Base-by-base conservation (phyloP, 2,888 invertebrate genomes). In the Torymus tubicola region DNA sequence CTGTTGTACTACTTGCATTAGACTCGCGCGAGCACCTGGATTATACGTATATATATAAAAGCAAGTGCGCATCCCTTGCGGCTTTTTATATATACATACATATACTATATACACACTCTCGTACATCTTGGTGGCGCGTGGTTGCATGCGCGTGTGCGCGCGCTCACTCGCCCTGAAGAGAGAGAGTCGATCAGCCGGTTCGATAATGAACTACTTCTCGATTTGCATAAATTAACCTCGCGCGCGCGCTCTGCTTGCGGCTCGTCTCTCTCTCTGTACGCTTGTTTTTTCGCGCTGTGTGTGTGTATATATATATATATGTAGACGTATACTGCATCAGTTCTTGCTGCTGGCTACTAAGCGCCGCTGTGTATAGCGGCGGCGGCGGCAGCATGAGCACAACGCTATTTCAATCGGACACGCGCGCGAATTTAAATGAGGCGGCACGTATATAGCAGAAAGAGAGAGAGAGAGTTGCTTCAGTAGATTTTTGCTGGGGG, bases 161-260 rank as follows among this genome's bases (percentile, higher is more conserved):
- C 52, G 31, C 2, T 58, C 67, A 13, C 21, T 13, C 57, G 68
- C 55, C 14, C 13, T 16, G 24, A 52, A 42, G 55, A 16, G 18
- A 18, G 61, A 14, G 52, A 76, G 71, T 82, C 83, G 85, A 87
- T 85, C 84, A 64, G 74, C 63, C 72, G 80, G 63, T 78, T 80
- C 81, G 83, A 82, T 84, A 84, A 84, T 82, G 58, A 81, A 79
- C 82, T 77, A 78, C 83, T 83, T 83, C 80, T 83, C 84, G 84
- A 87, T 87, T 87, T 86, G 84, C 86, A 86, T 87, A 86, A 87
- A 86, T 86, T 86, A 81, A 81, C 75, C 69, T 53, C 74, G 61
- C 16, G 58, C 21, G n/a, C 11, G 21, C 21, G 13, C 21, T 68
- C 57, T 57, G n/a, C 2, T 58, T n/a, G 57, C 67, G n/a, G 42